phyloP scores from a whole-genome alignment of 1,140 invertebrate genomes.

The Drosophila malerkotliana region DNA sequence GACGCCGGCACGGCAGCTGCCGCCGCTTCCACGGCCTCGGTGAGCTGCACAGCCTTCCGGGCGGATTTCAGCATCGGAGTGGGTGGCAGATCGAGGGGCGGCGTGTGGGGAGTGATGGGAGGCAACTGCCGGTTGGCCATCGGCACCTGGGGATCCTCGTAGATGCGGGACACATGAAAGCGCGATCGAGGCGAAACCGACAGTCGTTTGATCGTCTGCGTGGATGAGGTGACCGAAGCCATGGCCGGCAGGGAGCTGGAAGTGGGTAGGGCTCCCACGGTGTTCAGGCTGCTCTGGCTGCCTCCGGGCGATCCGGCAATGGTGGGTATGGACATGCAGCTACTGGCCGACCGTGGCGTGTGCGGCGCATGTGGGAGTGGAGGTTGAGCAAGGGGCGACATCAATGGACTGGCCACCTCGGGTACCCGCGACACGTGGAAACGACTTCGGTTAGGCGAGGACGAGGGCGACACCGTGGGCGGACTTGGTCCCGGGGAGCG shows the following conservation, averaged over 20 bases:
- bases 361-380: slow-evolving; percentile 38
- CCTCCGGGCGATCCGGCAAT: slow-evolving; percentile 39
- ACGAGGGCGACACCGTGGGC: slow-evolving; percentile 88
- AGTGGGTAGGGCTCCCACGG: slow-evolving; percentile 59
- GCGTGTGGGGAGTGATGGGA: slow-evolving; percentile 71
- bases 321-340: slow-evolving; percentile 76
- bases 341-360: slow-evolving; percentile 59
- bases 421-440: slow-evolving; percentile 86
- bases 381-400: slow-evolving; percentile 67
- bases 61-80: slow-evolving; percentile 76
- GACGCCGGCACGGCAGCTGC: slow-evolving; percentile 39
- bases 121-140: slow-evolving; percentile 54
- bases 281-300: slow-evolving; percentile 51
- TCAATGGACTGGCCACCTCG: slow-evolving; percentile 79
- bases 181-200: slow-evolving; percentile 76
- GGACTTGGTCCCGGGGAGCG: slow-evolving; percentile 89
- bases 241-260: slow-evolving; percentile 79
- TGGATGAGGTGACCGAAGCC: slow-evolving; percentile 76
- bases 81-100: slow-evolving; percentile 72
- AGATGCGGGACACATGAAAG: slow-evolving; percentile 77
- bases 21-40: slow-evolving; percentile 36
- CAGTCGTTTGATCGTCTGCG: slow-evolving; percentile 73
- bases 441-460: slow-evolving; percentile 87
- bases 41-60: slow-evolving; percentile 51
- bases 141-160: slow-evolving; percentile 72